Conservation (phyloP, 30 jellyfish, hydroid and myxozoan species). For the Rhopilema esculentum region DNA sequence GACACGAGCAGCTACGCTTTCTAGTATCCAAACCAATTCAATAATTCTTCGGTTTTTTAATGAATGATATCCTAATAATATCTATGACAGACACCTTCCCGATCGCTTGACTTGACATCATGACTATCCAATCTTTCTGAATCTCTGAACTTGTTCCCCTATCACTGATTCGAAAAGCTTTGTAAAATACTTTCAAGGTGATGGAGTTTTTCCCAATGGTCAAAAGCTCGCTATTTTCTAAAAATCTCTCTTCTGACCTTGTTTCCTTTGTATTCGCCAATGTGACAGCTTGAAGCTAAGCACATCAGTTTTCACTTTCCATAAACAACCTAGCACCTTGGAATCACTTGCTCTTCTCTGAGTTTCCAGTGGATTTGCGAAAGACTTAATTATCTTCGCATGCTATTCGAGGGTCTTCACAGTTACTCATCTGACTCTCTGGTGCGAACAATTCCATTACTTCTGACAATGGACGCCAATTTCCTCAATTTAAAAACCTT, state of each 20-base stretch:
- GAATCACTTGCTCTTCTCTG: not conserved
- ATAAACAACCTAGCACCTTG: conserved; percentile 54
- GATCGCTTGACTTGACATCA: not conserved
- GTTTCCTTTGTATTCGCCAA: not conserved
- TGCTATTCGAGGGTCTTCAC: not conserved
- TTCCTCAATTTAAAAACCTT: conserved; percentile 44
- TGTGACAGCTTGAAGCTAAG: conserved; percentile 14
- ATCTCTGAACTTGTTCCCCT: not conserved
- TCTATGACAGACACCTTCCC: conserved; percentile 6
- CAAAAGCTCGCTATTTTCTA: conserved; percentile 10
- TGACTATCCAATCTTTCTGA: not conserved
- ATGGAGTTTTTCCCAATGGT: conserved; percentile 22
- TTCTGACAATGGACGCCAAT: conserved; percentile 63
- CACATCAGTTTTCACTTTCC: conserved; percentile 32
- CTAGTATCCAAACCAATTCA: not conserved
- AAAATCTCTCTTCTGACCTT: not conserved
- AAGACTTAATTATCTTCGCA: conserved; percentile 7
- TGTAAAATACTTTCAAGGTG: conserved; percentile 4
- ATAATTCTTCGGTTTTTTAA: not conserved
- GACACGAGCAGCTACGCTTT: conserved; percentile 11
- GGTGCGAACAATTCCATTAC: not conserved
- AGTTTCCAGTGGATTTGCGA: conserved; percentile 6
- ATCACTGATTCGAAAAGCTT: not conserved
- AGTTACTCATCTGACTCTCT: not conserved
- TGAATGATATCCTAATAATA: not conserved